Evolutionary conservation across 2,113 vertebrate genomes (phyloP).

Genomic region (zebrafish (Danio rerio)): GRCz12tu NC_133187.1:18684001-18684500

Average conservation of each 20-base stretch:
- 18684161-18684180: too few species aligned
- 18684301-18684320: neutral
- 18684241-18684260: neutral
- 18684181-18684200: too few species aligned
- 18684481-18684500: neutral
- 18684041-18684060: neutral
- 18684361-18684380: neutral
- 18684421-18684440: neutral
- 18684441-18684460: neutral
- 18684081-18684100: too few species aligned
- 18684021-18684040: neutral
- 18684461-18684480: neutral
- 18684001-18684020: neutral
- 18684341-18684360: neutral
- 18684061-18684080: too few species aligned
- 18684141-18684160: too few species aligned
- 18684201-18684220: too few species aligned
- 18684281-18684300: neutral
- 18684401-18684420: neutral
- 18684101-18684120: neutral
- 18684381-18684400: neutral
- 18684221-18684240: too few species aligned
- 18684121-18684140: too few species aligned
- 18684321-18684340: neutral
- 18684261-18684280: too few species aligned